These are phyloP conservation scores for Lamellibrachia satsuma DNA, from an alignment of 2,888 invertebrate genomes.

Conservation along the genomic window DNA sequence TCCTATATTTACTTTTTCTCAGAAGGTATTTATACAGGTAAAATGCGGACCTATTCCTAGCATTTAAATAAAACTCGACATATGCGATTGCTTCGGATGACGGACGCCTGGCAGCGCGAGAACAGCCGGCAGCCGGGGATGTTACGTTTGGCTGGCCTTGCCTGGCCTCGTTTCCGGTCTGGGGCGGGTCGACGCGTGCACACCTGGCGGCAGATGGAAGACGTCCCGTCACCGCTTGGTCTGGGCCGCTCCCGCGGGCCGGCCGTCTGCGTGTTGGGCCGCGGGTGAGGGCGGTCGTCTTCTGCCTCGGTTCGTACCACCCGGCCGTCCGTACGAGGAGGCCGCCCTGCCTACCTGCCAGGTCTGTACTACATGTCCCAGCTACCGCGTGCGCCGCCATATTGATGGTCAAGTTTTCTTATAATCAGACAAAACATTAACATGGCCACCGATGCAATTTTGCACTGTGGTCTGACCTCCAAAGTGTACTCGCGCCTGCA, in stretches of 20 bases:
- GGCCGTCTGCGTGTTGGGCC: constrained; percentile 6
- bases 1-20: no score
- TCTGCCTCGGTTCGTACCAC: constrained; percentile 8
- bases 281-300: background rate
- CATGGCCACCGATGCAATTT: no score
- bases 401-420: background rate
- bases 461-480: no score
- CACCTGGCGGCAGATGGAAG: constrained; percentile 17
- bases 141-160: background rate
- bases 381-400: background rate
- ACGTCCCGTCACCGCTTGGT: constrained; percentile 17
- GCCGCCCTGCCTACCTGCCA: background rate
- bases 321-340: background rate
- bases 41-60: background rate
- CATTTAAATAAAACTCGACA: background rate
- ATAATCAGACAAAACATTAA: no score
- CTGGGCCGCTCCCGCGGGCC: constrained; percentile 6
- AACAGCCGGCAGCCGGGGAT: background rate
- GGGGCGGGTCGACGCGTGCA: background rate
- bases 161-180: background rate
- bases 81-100: background rate
- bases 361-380: background rate
- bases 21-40: background rate
- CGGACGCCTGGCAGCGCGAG: background rate
- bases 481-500: no score